Percentiles rank a stretch among this genome's conserved stretches.
phyloP scores from a whole-genome alignment of 35 echinoderm and acorn worm species.

The Nesometra sesokonis region DNA sequence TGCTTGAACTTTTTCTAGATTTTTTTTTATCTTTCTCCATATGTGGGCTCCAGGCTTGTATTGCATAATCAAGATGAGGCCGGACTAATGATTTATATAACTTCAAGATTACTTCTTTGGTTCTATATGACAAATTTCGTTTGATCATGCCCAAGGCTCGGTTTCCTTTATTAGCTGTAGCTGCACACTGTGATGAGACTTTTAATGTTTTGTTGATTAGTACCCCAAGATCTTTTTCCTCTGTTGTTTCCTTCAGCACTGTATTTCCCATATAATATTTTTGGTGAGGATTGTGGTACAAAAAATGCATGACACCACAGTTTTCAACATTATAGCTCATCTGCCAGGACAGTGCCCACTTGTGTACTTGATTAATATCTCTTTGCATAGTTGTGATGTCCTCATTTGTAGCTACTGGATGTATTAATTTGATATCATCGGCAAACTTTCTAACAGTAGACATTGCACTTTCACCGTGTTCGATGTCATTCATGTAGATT shows the following conservation, averaged over 20 bases:
- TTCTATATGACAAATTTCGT: neutral
- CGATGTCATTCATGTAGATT: constrained; percentile 10
- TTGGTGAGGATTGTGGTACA: neutral
- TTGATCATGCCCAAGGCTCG: constrained; percentile 4
- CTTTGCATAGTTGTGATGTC: neutral
- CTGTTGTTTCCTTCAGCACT: neutral
- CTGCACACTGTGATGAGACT: neutral
- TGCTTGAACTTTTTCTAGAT: constrained; percentile 11
- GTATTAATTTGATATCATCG: constrained; percentile 4
- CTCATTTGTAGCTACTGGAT: too few relatives aligned
- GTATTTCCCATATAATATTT: neutral
- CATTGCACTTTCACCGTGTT: neutral
- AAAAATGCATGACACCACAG: neutral
- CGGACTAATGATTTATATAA: neutral
- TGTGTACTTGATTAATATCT: neutral
- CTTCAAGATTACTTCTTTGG: neutral
- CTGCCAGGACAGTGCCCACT: neutral
- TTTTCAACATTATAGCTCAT: neutral
- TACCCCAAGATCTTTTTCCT: constrained; percentile 2
- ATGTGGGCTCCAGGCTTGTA: neutral
- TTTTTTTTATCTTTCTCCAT: neutral
- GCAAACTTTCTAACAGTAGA: neutral
- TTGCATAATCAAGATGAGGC: neutral
- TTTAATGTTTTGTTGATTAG: neutral
- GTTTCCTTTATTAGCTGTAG: neutral